Base-by-base conservation (phyloP, 92 coral and sea anemone species). In the Bergia puertoricense region DNA sequence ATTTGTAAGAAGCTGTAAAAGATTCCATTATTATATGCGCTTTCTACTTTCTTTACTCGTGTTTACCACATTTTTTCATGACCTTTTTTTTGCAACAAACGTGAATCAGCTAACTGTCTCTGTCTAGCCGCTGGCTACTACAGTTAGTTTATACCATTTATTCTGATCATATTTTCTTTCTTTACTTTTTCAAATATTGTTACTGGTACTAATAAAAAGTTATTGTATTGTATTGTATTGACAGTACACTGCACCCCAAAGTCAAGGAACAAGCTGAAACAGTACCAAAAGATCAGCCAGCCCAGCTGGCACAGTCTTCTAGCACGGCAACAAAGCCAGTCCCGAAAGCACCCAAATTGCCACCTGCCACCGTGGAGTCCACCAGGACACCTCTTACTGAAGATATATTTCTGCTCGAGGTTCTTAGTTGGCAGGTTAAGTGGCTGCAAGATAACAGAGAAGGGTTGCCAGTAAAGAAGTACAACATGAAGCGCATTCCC, bases 391-490 rank as follows among this genome's bases (percentile, higher is more conserved):
- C 87, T 2, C 89, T 93, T n/a, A 90, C 90, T n/a, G 94, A 90
- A 51, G 96, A 92, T 36, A 93, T 86, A 8, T 90, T 95, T 73
- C 82, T 92, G 40, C 51, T 37, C 14, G 82, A 85, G 81, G 72
- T 95, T 71, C 89, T 95, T 2, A n/a, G 81, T 37, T 92, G 96
- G 98, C 81, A 89, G 8, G 93, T 81, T 20, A 78, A 65, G 42
- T 77, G 89, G 90, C 91, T 95, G n/a, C 46, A 36, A 22, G 37
- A 88, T 5, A 45, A 56, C 22, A 41, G 80, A 68, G 81, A 75
- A 2, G 90, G 65, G 8, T 44, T 56, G 36, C 59, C 89, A 2
- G 80, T 81, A 23, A 81, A 51, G n/a, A 51, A 79, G 14, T 83
- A 86, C 23, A 57, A 88, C 45, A n/a, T 84, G 79, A 48, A 84